These are phyloP conservation scores for Chauna torquata DNA, from an alignment of 2,113 vertebrate genomes.

Conservation along the genomic window DNA sequence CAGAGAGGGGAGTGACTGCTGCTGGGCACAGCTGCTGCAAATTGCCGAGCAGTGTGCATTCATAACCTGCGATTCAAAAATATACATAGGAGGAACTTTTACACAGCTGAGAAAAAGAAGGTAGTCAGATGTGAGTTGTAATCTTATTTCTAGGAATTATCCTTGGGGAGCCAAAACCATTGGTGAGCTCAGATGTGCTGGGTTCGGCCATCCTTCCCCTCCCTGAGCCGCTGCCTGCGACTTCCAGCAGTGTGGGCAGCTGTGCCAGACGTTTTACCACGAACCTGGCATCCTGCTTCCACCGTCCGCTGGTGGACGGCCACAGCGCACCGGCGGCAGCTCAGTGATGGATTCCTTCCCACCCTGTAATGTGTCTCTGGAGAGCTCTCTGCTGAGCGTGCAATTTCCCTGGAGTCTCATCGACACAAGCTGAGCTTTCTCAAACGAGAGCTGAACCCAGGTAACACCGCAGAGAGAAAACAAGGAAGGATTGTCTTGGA, in stretches of 20 bases:
- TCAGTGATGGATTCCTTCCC: neutral
- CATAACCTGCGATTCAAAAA: fast-evolving
- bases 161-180: neutral
- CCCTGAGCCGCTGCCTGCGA: fast-evolving
- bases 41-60: fast-evolving
- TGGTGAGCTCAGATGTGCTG: neutral
- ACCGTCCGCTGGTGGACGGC: no score
- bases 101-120: fast-evolving
- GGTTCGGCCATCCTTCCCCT: fast-evolving
- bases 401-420: fast-evolving
- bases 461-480: fast-evolving
- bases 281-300: neutral
- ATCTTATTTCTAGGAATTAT: neutral
- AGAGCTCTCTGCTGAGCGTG: neutral
- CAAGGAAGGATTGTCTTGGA: neutral
- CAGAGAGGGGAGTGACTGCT: neutral
- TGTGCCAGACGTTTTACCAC: neutral
- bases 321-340: neutral
- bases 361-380: fast-evolving
- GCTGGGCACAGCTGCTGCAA: neutral
- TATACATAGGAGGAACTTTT: fast-evolving
- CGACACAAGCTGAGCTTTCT: neutral
- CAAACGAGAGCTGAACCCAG: neutral
- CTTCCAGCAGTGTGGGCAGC: neutral
- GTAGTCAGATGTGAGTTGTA: neutral